Conservation (phyloP, 2,888 invertebrate species). For the Hyposoter didymator region DNA sequence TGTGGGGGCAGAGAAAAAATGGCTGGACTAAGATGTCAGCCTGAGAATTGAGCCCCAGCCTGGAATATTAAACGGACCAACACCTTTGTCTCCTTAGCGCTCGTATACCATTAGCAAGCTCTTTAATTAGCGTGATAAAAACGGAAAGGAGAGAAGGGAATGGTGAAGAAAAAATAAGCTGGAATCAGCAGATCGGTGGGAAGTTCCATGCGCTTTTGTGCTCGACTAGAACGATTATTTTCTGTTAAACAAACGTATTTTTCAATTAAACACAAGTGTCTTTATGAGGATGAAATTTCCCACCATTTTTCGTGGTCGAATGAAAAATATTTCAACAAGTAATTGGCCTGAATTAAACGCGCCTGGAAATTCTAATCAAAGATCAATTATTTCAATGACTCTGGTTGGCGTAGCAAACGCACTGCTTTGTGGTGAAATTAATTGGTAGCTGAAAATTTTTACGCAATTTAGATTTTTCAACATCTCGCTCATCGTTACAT, state of each 20-base stretch:
- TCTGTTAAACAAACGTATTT: background rate
- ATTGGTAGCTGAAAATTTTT: background rate
- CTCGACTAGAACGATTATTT: conserved; percentile 29
- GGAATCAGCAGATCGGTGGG: conserved; percentile 4
- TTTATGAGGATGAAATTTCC: background rate
- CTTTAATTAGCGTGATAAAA: conserved; percentile 68
- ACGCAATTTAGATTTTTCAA: background rate
- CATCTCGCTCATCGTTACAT: conserved; percentile 2
- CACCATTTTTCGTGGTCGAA: background rate
- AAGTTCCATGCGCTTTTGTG: conserved; percentile 3
- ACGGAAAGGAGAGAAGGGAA: conserved; percentile 15
- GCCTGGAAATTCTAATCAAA: background rate
- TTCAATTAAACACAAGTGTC: background rate
- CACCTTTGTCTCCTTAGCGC: conserved; percentile 62
- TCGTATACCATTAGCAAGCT: conserved; percentile 63
- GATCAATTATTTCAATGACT: background rate
- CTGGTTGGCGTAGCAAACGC: background rate
- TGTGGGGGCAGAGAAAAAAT: conserved; percentile 16
- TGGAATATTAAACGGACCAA: conserved; percentile 61
- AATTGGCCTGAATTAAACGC: background rate
- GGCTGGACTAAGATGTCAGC: conserved; percentile 3
- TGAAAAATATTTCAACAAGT: background rate
- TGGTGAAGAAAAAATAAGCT: conserved; percentile 17
- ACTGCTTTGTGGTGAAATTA: background rate
- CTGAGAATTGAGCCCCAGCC: conserved; percentile 43